phyloP scores from a whole-genome alignment of 2,888 invertebrate species.

The Spatulosminthurus flaviceps region DNA sequence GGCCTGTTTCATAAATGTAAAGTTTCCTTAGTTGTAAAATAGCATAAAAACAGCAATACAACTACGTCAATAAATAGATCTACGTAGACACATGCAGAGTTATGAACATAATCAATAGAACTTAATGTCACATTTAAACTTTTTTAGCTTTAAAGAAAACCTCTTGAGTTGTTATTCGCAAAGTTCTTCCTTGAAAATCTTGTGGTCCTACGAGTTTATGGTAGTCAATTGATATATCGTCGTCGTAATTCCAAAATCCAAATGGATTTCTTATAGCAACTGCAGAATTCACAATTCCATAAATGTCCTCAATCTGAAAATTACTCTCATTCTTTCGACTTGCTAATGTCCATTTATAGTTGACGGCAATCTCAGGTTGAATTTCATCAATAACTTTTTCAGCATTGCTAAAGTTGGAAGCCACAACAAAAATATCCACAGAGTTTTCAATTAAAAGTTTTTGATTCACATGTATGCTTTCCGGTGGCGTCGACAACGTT shows the following conservation, averaged over 20 bases:
- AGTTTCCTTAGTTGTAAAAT: not conserved
- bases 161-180: constrained; percentile 58
- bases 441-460: constrained; percentile 45
- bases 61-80: no score
- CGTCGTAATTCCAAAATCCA: constrained; percentile 52
- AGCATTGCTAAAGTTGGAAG: constrained; percentile 20
- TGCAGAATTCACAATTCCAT: constrained; percentile 53
- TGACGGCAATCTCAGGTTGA: constrained; percentile 51
- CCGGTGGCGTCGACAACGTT: not conserved
- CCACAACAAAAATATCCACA: constrained; percentile 46
- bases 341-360: constrained; percentile 60
- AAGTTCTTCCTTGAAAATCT: constrained; percentile 52
- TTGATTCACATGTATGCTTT: constrained; percentile 33
- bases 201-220: constrained; percentile 41
- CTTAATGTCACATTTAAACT: no score
- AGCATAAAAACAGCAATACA: no score
- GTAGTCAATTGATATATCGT: constrained; percentile 50
- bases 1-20: constrained; percentile 47
- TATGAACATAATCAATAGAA: no score
- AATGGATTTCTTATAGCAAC: constrained; percentile 49
- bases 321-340: constrained; percentile 21
- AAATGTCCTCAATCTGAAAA: constrained; percentile 53
- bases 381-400: constrained; percentile 47
- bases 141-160: no score
- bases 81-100: no score